These are phyloP conservation scores for Steatornis caripensis DNA, from an alignment of 2,113 vertebrate genomes.

Conservation along the genomic window DNA sequence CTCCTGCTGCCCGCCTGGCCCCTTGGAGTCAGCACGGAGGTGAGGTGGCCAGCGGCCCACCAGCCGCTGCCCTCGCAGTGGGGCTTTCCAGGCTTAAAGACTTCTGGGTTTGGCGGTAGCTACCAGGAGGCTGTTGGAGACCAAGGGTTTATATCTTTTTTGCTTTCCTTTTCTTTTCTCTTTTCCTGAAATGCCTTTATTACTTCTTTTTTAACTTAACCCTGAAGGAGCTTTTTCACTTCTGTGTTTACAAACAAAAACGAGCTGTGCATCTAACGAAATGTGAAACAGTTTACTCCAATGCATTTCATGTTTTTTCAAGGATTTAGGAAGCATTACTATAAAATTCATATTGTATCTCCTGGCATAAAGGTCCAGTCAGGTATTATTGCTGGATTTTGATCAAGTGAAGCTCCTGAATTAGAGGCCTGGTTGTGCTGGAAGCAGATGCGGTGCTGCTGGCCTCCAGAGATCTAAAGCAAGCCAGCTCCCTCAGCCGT, in stretches of 20 bases:
- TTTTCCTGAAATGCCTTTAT: background rate
- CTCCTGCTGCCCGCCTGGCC: fast-evolving
- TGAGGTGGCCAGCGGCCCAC: fast-evolving
- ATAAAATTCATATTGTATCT: background rate
- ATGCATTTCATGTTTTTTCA: background rate
- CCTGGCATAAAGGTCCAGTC: background rate
- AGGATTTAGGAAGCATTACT: background rate
- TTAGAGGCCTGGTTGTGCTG: fast-evolving
- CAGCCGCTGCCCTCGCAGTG: background rate
- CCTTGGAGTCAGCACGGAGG: background rate
- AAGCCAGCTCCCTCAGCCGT: background rate
- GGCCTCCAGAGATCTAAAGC: background rate
- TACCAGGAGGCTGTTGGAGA: background rate
- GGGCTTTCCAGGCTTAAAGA: background rate
- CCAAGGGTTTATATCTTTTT: background rate
- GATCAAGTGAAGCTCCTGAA: background rate
- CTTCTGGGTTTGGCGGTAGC: too few relatives aligned
- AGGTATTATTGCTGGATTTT: background rate
- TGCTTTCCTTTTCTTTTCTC: too few relatives aligned
- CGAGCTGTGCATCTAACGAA: background rate
- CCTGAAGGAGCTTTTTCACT: background rate
- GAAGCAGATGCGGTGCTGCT: background rate
- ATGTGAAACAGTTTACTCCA: background rate
- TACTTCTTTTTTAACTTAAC: background rate
- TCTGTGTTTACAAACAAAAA: background rate